Evolutionary conservation across 1,140 invertebrate genomes (phyloP).

Genomic region (Zaprionus ornatus): DNA sequence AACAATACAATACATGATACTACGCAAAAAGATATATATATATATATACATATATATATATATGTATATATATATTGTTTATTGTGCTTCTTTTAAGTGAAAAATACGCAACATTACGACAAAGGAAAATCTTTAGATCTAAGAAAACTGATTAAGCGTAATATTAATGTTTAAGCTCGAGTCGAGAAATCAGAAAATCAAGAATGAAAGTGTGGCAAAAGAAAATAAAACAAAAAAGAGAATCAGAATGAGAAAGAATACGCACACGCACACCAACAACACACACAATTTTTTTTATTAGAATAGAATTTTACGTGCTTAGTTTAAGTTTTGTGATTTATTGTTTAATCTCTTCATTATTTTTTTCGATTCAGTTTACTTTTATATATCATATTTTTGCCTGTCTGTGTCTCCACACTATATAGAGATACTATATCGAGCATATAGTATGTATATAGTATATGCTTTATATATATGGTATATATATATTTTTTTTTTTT

Average conservation of each 20-base stretch:
- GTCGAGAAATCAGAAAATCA: slow-evolving; percentile 46
- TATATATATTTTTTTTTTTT: no score
- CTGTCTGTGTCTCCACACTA: slow-evolving; percentile 3
- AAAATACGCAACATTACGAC: slow-evolving; percentile 38
- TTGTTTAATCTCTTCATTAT: slow-evolving; percentile 68
- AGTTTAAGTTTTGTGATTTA: slow-evolving; percentile 82
- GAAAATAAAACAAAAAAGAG: background rate
- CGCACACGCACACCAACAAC: background rate
- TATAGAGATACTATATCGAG: slow-evolving; percentile 8
- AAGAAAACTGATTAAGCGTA: slow-evolving; percentile 74
- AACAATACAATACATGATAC: slow-evolving; percentile 37
- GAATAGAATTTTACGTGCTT: slow-evolving; percentile 72
- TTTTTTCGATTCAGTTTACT: slow-evolving; percentile 49
- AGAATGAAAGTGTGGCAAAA: slow-evolving; percentile 17
- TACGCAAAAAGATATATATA: slow-evolving; percentile 31
- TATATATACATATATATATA: slow-evolving; percentile 21
- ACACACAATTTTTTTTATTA: slow-evolving; percentile 59
- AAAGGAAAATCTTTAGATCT: slow-evolving; percentile 40
- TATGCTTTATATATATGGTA: slow-evolving; percentile 56
- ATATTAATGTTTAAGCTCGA: slow-evolving; percentile 65
- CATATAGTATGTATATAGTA: slow-evolving; percentile 23
- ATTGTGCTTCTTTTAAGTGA: slow-evolving; percentile 62
- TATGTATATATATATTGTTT: slow-evolving; percentile 30
- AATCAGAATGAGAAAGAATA: background rate
- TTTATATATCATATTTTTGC: slow-evolving; percentile 21